phyloP scores from a whole-genome alignment of 2,113 vertebrate genomes.

The Muntiacus muntjak region DNA sequence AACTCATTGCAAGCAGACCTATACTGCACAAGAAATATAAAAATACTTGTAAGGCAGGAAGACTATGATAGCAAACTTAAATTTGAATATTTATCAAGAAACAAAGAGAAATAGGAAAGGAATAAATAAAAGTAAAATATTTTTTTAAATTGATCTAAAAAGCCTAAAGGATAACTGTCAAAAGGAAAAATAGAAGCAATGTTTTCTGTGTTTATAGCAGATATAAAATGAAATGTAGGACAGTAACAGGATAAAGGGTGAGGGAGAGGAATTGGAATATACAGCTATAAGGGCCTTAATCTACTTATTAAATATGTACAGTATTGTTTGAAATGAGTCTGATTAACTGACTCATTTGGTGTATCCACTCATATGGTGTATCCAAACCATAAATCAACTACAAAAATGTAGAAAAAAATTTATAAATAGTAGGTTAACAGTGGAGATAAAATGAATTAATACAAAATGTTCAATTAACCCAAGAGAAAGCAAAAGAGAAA shows the following conservation, averaged over 20 bases:
- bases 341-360: not conserved
- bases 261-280: not conserved
- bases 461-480: not conserved
- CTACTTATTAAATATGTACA: not conserved
- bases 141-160: not conserved
- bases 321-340: not conserved
- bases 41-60: not conserved
- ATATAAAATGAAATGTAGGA: not conserved
- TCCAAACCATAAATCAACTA: not conserved
- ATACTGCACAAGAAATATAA: not conserved
- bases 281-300: not conserved
- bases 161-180: not conserved
- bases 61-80: not conserved
- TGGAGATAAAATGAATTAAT: not conserved
- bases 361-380: not conserved
- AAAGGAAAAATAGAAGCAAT: not conserved
- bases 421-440: not conserved
- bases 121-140: not conserved
- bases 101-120: not conserved
- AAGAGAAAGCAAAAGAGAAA: not conserved
- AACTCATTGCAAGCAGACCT: not conserved
- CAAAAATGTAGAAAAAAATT: not conserved
- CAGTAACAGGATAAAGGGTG: not conserved
- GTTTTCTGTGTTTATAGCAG: not conserved
- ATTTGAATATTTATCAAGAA: not conserved